phyloP scores from a whole-genome alignment of 2,113 vertebrate species.

The Mesoclemmys tuberculata region DNA sequence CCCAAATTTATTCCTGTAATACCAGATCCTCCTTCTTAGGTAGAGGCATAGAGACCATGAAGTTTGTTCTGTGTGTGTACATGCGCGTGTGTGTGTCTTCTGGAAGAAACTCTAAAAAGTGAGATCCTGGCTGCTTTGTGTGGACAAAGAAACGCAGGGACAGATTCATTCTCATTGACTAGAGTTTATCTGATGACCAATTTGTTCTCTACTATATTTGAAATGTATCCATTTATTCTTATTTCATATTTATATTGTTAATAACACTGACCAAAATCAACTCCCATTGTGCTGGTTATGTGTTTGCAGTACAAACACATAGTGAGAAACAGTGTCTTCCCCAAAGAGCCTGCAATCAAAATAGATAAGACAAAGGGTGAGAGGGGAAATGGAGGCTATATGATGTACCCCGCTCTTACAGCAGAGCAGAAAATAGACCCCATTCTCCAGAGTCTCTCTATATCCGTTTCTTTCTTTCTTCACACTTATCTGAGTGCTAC shows the following conservation, averaged over 20 bases:
- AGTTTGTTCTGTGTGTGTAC: neutral
- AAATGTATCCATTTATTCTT: neutral
- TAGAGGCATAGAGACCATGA: neutral
- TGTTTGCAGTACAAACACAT: neutral
- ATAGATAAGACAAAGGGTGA: neutral
- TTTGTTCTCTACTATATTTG: neutral
- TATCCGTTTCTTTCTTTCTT: neutral
- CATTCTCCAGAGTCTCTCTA: neutral
- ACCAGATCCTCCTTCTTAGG: rapidly evolving
- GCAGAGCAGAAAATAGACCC: neutral
- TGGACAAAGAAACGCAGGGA: neutral
- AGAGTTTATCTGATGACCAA: neutral
- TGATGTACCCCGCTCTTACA: neutral
- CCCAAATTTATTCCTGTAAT: too few species aligned
- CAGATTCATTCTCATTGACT: neutral
- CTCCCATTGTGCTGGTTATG: neutral
- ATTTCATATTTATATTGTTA: neutral
- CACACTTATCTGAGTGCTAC: rapidly evolving
- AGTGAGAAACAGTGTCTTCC: neutral
- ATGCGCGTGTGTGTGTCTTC: rapidly evolving
- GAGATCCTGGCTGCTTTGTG: neutral
- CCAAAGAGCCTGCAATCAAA: neutral
- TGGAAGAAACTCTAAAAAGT: neutral
- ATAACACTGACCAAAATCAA: neutral
- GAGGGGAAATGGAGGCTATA: rapidly evolving